Conservation (phyloP, 2,888 invertebrate species). For the Drosophila imparisetae region DNA sequence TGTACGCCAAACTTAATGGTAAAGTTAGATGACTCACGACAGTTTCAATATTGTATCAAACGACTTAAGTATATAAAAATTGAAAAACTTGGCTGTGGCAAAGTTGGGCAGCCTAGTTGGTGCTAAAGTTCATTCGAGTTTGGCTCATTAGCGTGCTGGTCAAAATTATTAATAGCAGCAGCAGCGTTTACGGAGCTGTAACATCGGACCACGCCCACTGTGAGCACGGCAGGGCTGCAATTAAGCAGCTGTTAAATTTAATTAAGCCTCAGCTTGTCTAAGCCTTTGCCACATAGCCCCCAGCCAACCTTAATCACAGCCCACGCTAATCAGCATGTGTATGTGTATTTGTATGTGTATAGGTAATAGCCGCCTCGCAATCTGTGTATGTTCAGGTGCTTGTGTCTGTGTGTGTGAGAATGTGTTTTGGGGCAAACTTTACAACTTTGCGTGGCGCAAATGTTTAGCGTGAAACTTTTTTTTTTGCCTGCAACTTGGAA, state of each 20-base stretch:
- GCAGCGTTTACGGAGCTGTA: conserved; percentile 14
- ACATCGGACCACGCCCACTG: conserved; percentile 31
- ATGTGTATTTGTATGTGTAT: conserved; percentile 21
- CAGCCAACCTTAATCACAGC: conserved; percentile 46
- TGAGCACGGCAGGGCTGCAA: conserved; percentile 48
- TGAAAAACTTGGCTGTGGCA: conserved; percentile 65
- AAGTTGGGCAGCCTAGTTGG: conserved; percentile 51
- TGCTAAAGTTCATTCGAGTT: conserved; percentile 67
- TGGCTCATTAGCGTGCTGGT: conserved; percentile 78
- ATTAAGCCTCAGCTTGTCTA: conserved; percentile 70
- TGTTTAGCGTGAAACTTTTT: conserved; percentile 73
- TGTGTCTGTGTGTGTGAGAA: conserved; percentile 16
- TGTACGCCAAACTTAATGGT: conserved; percentile 23
- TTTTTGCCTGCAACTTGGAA: conserved; percentile 45
- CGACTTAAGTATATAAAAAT: conserved; percentile 60
- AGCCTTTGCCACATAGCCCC: conserved; percentile 59
- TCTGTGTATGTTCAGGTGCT: conserved; percentile 35
- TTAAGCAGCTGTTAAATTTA: conserved; percentile 80
- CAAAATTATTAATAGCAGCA: conserved; percentile 74
- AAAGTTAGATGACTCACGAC: conserved; percentile 30
- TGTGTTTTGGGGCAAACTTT: conserved; percentile 62
- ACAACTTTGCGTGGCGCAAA: conserved; percentile 71
- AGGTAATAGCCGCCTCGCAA: conserved; percentile 33
- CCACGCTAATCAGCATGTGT: conserved; percentile 70
- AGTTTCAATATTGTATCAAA: conserved; percentile 19